Base-by-base conservation (phyloP, 2,797 vertebrate genomes). In the Parotocinclus haroldoi region DNA sequence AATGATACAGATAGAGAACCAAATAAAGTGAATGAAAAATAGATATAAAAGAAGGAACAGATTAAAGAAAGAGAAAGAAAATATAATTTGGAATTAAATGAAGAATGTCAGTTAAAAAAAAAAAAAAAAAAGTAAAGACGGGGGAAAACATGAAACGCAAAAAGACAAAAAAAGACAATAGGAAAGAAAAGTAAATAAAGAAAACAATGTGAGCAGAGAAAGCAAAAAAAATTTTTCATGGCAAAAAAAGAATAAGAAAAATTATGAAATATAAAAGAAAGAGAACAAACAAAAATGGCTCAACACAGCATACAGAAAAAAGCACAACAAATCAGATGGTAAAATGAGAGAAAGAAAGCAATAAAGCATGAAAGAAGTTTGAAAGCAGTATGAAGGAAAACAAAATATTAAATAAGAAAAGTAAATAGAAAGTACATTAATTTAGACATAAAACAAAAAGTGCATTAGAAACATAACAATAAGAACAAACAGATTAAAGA, bases 131-230 rank as follows among this genome's bases (percentile, higher is more conserved):
- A 10, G 45, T 19, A 36, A 9, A 40, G 19, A 17, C 9, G 17
- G 53, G 48, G 4, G 56, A 37, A 52, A 39, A 9, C n/a, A 45
- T 60, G 58, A 36, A 17, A 18, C 3, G 9, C 16, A 37, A 18
- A 54, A 36, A 54, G 39, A 44, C 6, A 54, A n/a, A 63, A n/a
- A 42, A 39, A 38, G 13, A 65, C 40, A 59, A 10, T 13, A 54
- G 14, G 44, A 10, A 18, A 45, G 38, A 36, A 51, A 18, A 69
- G 18, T 14, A 14, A 46, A 19, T 11, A 19, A 50, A 38, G 27
- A 36, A 19, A 19, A 38, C 63, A 14, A 61, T 38, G 27, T 0
- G 14, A 51, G 9, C 59, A n/a, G 16, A 7, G 38, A 45, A 12
- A 2, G 16, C 16, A 49, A 46, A 45, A 62, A 46, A 55, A 14